Evolutionary conservation across 2,797 vertebrate species (phyloP).

Genomic region (Lithobates pipiens): DNA sequence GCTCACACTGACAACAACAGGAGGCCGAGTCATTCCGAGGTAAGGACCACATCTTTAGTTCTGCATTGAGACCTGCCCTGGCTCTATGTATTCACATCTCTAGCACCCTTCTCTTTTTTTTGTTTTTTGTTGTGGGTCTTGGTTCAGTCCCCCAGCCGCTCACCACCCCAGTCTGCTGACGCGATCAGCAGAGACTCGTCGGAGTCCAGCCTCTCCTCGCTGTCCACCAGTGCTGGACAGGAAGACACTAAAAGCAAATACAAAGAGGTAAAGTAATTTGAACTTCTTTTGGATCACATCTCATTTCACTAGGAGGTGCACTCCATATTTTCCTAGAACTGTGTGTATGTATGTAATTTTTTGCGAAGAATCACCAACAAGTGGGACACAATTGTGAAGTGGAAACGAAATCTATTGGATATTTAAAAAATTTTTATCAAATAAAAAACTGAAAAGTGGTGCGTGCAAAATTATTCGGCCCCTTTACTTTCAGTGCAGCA

Average conservation of each 20-base stretch:
- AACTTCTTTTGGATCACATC: too few species aligned
- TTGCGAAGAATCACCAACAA: too few species aligned
- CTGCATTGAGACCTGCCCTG: neutral
- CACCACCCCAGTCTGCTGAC: slow-evolving; percentile 78
- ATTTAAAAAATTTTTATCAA: too few species aligned
- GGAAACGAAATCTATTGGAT: too few species aligned
- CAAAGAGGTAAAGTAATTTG: slow-evolving; percentile 81
- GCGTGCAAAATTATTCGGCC: too few species aligned
- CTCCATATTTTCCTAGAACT: too few species aligned
- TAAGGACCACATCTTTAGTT: slow-evolving; percentile 63
- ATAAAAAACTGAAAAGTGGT: too few species aligned
- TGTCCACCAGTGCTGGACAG: slow-evolving; percentile 73
- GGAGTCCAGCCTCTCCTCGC: slow-evolving; percentile 85
- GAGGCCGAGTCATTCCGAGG: slow-evolving; percentile 76
- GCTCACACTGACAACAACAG: slow-evolving; percentile 71
- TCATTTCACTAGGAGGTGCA: too few species aligned
- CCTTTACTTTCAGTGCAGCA: too few species aligned
- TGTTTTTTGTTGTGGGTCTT: neutral
- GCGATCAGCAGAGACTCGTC: slow-evolving; percentile 87
- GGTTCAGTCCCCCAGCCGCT: slow-evolving; percentile 77
- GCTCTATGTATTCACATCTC: neutral
- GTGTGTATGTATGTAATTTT: too few species aligned
- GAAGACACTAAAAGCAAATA: slow-evolving; percentile 78
- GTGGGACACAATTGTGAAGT: too few species aligned
- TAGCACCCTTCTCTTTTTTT: neutral